Evolutionary conservation across 2,888 invertebrate species (phyloP).

Genomic region (Suillia variegata): DNA sequence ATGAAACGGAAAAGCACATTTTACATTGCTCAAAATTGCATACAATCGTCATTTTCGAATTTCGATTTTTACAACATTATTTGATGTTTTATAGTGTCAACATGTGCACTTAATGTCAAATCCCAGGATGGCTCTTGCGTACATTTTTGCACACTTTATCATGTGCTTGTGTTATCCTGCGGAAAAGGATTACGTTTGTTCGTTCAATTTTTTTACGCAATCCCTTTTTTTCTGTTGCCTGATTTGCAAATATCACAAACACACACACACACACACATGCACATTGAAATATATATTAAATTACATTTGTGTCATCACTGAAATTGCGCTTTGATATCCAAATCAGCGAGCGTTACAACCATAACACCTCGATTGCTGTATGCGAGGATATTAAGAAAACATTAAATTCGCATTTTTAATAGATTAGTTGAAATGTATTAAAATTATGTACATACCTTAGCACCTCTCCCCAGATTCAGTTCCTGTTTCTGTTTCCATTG

Average conservation of each 20-base stretch:
- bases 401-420: conserved; percentile 42
- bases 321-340: conserved; percentile 19
- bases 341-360: conserved; percentile 10
- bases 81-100: conserved; percentile 30
- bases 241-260: not conserved
- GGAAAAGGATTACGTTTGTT: not conserved
- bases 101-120: conserved; percentile 4
- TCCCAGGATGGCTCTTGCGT: not conserved
- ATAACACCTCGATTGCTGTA: not conserved
- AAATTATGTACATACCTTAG: too few relatives aligned
- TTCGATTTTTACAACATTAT: conserved; percentile 32
- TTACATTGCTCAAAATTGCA: too few relatives aligned
- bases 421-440: conserved; percentile 26
- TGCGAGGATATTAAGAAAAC: conserved; percentile 35
- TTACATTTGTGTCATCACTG: conserved; percentile 21
- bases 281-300: conserved; percentile 27
- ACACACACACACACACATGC: not conserved
- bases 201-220: not conserved
- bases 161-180: not conserved
- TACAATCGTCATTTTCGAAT: too few relatives aligned
- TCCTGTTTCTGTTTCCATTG: too few relatives aligned
- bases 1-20: too few relatives aligned
- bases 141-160: not conserved
- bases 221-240: not conserved
- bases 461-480: too few relatives aligned